Conservation (phyloP, 2,797 vertebrate genomes). For the Geotria australis region DNA sequence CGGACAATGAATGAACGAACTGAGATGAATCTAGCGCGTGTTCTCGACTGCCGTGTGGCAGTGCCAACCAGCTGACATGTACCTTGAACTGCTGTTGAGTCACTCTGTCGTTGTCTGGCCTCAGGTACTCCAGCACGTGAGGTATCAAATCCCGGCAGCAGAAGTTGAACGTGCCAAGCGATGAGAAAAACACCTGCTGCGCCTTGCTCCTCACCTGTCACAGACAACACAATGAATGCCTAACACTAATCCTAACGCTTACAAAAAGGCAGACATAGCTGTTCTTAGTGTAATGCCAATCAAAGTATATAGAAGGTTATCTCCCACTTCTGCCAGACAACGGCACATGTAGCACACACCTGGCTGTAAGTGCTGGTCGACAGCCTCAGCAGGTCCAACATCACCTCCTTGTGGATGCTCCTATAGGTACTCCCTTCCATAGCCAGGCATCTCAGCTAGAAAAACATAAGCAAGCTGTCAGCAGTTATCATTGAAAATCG, state of each 20-base stretch:
- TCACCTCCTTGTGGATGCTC: constrained; percentile 50
- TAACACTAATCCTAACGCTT: too few species aligned
- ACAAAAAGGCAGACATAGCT: too few species aligned
- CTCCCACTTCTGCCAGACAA: too few species aligned
- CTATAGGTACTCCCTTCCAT: constrained; percentile 75
- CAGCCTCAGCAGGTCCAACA: constrained; percentile 56
- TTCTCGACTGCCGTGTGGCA: background rate
- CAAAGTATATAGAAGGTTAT: too few species aligned
- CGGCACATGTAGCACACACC: constrained; percentile 11
- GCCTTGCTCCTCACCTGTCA: constrained; percentile 64
- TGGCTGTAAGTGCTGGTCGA: constrained; percentile 90
- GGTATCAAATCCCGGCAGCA: constrained; percentile 86
- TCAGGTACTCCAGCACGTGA: constrained; percentile 46
- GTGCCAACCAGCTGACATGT: constrained; percentile 3
- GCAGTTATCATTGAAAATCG: too few species aligned
- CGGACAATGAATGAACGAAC: too few species aligned
- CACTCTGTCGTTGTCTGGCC: constrained; percentile 29
- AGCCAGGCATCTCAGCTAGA: constrained; percentile 58
- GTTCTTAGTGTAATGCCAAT: too few species aligned
- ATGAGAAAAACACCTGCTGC: constrained; percentile 62
- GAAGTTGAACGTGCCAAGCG: constrained; percentile 73
- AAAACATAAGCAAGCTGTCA: background rate
- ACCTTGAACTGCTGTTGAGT: constrained; percentile 92
- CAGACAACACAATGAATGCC: background rate
- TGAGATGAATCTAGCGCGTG: too few species aligned